These are phyloP conservation scores for Anas capensis DNA, from an alignment of 2,797 vertebrate genomes.

Conservation along the genomic window DNA sequence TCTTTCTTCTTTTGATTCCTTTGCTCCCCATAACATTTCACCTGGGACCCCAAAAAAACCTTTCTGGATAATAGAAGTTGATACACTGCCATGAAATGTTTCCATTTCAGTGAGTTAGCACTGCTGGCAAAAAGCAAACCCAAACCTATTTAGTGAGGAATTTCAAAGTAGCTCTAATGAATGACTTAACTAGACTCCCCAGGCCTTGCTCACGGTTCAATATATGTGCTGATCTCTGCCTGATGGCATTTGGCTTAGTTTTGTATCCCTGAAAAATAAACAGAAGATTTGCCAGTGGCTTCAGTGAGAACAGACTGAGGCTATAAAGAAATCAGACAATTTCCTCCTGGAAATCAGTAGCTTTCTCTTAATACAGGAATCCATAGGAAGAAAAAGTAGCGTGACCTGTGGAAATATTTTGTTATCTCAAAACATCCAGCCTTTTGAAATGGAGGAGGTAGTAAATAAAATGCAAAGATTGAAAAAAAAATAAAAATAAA, in stretches of 20 bases:
- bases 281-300: slow-evolving; percentile 39
- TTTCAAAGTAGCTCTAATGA: slow-evolving; percentile 35
- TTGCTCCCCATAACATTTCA: slow-evolving; percentile 9
- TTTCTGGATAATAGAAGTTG: neutral
- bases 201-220: neutral
- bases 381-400: slow-evolving; percentile 22
- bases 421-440: slow-evolving; percentile 22
- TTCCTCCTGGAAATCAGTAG: slow-evolving; percentile 46
- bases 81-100: neutral
- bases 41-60: neutral
- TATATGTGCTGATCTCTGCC: slow-evolving; percentile 25
- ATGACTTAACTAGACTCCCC: neutral
- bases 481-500: neutral
- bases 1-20: neutral
- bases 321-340: slow-evolving; percentile 45
- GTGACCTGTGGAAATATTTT: slow-evolving; percentile 20
- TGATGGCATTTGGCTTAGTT: slow-evolving; percentile 49
- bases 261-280: slow-evolving; percentile 46
- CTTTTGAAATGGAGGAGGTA: neutral
- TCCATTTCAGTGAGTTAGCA: neutral
- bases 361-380: slow-evolving; percentile 27
- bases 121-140: neutral
- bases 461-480: slow-evolving; percentile 14
- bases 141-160: neutral
- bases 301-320: slow-evolving; percentile 36